A percentile compares a stretch with the other conserved stretches of the same genome.
Evolutionary conservation across 1,140 invertebrate genomes (phyloP).

Genomic region (Nomia melanderi): DNA sequence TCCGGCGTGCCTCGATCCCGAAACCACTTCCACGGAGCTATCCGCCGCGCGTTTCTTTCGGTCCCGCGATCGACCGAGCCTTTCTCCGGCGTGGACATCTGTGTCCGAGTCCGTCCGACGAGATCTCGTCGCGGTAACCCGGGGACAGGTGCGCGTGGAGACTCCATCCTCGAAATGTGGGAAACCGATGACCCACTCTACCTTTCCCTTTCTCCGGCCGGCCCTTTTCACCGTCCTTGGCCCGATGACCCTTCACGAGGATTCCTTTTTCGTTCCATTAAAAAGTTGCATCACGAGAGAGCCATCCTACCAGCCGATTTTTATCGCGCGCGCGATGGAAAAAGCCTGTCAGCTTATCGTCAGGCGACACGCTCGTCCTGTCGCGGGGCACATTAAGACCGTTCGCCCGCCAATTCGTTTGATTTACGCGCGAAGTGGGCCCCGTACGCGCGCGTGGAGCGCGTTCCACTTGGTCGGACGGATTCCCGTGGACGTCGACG

Average conservation of each 20-base stretch:
- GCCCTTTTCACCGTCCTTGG: slow-evolving; percentile 59
- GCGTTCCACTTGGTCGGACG: slow-evolving; percentile 17
- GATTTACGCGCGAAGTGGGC: slow-evolving; percentile 43
- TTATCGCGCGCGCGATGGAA: slow-evolving; percentile 40
- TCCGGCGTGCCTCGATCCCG: too few species aligned
- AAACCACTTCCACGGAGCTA: too few species aligned
- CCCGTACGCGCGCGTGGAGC: slow-evolving; percentile 1
- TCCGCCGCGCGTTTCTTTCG: too few species aligned
- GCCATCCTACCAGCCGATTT: slow-evolving; percentile 20
- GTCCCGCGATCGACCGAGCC: too few species aligned
- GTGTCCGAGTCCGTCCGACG: too few species aligned
- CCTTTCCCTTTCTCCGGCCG: not conserved
- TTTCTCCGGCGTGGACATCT: too few species aligned
- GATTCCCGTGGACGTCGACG: slow-evolving; percentile 16
- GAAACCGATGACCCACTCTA: slow-evolving; percentile 58
- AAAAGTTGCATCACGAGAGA: slow-evolving; percentile 25
- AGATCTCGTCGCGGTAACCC: too few species aligned
- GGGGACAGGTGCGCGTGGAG: slow-evolving; percentile 33
- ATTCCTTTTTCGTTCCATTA: slow-evolving; percentile 49
- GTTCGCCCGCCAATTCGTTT: slow-evolving; percentile 8
- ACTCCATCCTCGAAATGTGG: slow-evolving; percentile 56
- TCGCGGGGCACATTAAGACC: slow-evolving; percentile 5
- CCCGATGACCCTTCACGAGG: slow-evolving; percentile 52
- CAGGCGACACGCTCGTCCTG: slow-evolving; percentile 1
- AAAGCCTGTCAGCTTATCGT: slow-evolving; percentile 50